Evolutionary conservation across 1,140 invertebrate genomes (phyloP).

Genomic region (Drosophila ficusphila): DNA sequence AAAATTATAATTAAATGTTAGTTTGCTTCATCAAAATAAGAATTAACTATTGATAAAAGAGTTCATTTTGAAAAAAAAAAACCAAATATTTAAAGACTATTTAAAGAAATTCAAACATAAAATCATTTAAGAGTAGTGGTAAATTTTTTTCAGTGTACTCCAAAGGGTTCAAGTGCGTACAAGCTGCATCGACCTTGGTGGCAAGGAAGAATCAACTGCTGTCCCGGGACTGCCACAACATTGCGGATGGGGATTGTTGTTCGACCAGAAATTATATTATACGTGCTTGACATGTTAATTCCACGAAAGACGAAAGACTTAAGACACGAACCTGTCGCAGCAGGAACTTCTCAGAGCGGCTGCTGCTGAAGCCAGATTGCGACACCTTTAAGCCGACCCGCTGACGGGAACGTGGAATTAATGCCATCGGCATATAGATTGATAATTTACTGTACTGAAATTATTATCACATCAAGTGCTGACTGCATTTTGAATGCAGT

Average conservation of each 20-base stretch:
- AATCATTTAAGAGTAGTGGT: not conserved
- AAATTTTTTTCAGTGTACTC: not conserved
- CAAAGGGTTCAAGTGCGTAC: conserved; percentile 68
- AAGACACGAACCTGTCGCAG: conserved; percentile 58
- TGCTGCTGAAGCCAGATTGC: conserved; percentile 35
- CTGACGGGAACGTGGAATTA: conserved; percentile 21
- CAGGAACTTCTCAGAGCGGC: conserved; percentile 64
- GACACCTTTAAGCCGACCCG: conserved; percentile 56
- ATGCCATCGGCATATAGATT: conserved; percentile 74
- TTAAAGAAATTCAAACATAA: too few species aligned
- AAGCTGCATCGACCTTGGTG: conserved; percentile 63
- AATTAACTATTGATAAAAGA: not conserved
- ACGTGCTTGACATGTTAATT: conserved; percentile 67
- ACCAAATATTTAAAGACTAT: too few species aligned
- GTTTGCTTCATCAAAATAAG: too few species aligned
- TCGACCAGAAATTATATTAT: conserved; percentile 62
- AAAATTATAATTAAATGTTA: too few species aligned
- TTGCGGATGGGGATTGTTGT: conserved; percentile 35
- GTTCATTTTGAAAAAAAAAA: not conserved
- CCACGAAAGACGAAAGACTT: conserved; percentile 53
- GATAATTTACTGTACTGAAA: conserved; percentile 54
- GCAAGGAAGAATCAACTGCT: conserved; percentile 45
- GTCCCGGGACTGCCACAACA: conserved; percentile 34
- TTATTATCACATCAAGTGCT: conserved; percentile 45
- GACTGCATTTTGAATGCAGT: conserved; percentile 59